These are phyloP conservation scores for Syndactyla subalaris DNA, from an alignment of 2,797 vertebrate species.

Conservation along the genomic window DNA sequence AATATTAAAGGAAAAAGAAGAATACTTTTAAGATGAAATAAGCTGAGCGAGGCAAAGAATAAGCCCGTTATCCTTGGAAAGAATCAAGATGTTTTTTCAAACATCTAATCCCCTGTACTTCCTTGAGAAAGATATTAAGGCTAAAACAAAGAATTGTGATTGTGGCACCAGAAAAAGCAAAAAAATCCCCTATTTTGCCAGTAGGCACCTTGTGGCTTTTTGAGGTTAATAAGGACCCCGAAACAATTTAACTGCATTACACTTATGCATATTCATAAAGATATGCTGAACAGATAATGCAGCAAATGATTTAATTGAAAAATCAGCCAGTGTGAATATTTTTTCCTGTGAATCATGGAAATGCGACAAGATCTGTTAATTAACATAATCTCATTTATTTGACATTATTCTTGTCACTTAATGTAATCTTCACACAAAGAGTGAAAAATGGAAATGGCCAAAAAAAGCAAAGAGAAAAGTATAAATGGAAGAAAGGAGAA, in stretches of 20 bases:
- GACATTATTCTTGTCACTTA: constrained; percentile 53
- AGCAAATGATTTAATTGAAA: constrained; percentile 70
- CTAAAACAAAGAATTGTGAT: constrained; percentile 16
- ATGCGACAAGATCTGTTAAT: constrained; percentile 66
- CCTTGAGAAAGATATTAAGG: constrained; percentile 19
- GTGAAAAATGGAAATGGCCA: background rate
- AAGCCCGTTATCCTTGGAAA: constrained; percentile 3
- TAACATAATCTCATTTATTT: constrained; percentile 65
- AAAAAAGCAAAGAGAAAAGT: background rate
- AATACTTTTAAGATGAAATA: constrained; percentile 19
- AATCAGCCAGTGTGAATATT: constrained; percentile 54
- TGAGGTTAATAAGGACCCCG: constrained; percentile 45
- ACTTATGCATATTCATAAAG: constrained; percentile 64
- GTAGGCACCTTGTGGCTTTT: constrained; percentile 47
- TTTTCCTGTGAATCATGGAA: constrained; percentile 48
- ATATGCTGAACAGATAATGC: constrained; percentile 48
- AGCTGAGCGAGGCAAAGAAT: background rate
- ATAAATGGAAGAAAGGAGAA: background rate
- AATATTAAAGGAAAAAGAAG: background rate
- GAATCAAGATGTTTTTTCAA: constrained; percentile 31
- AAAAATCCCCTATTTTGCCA: background rate
- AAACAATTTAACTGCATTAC: constrained; percentile 31
- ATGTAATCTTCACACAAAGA: constrained; percentile 23
- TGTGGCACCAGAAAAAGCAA: constrained; percentile 18
- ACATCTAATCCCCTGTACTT: background rate